Base-by-base conservation (phyloP, 2,888 invertebrate genomes). In the Liodrosophila aerea region DNA sequence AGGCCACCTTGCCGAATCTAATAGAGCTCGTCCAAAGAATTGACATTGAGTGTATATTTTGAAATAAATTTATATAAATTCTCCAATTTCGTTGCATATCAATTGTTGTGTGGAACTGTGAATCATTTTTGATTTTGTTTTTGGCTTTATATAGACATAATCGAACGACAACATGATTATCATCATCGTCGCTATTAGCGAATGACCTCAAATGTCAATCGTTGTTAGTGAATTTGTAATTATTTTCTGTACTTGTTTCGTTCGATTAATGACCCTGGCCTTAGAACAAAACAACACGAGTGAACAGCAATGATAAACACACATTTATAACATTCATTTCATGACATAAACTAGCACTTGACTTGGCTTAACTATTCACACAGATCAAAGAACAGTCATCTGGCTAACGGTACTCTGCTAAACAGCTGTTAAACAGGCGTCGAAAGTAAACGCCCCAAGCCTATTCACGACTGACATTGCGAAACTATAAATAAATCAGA, bases 201-300 rank as follows among this genome's bases (percentile, higher is more conserved):
- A 54, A 45, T 66, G 87, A 76, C 88, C 88, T 88, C 81, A 85
- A 76, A 76, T 77, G 81, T 68, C 76, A 73, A 70, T 58, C 69
- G 68, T 54, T 57, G 61, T 41, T 36, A 54, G 52, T 49, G 54
- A 69, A 64, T 62, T 76, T 50, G 56, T 67, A 66, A 66, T 56
- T 68, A 66, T 73, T 69, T 85, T 84, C 33, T 33, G 8, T 33
- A n/a, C 11, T 33, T 33, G 11, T 41, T 18, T 44, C 65, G 69
- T 73, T 84, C 82, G 54, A 47, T 45, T 54, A 49, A 13, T 29
- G 66, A 75, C 88, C 88, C 86, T 87, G 87, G 87, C 88, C 88
- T 88, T 87, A 87, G 87, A 86, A 75, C 69, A 61, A 63, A 58
- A 49, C 16, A 67, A 54, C 51, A 61, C 22, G 22, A 62, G 54